phyloP scores from a whole-genome alignment of 2,113 vertebrate genomes.

The Mus musculus region DNA sequence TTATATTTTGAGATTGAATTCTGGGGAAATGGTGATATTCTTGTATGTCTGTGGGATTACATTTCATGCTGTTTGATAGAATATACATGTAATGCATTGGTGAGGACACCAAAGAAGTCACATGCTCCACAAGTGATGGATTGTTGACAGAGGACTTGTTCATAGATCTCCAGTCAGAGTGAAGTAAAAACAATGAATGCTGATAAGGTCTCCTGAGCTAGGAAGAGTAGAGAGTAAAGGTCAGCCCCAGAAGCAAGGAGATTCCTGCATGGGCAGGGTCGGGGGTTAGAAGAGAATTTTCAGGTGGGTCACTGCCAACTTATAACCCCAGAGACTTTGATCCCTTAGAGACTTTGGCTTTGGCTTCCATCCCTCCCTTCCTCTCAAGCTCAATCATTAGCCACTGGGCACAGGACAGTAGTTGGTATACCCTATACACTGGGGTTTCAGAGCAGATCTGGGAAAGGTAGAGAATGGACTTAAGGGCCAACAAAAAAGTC shows the following conservation, averaged over 20 bases:
- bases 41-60: background rate
- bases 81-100: background rate
- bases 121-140: background rate
- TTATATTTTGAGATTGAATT: background rate
- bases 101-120: background rate
- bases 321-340: background rate
- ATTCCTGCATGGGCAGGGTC: background rate
- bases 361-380: background rate
- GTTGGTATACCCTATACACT: background rate
- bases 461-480: background rate
- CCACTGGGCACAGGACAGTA: background rate
- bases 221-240: background rate
- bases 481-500: background rate
- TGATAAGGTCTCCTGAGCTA: background rate
- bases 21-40: background rate
- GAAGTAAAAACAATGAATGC: background rate
- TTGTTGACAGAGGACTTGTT: background rate
- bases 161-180: background rate
- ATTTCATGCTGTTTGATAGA: background rate
- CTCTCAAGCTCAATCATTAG: background rate
- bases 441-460: background rate
- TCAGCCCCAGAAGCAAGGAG: background rate
- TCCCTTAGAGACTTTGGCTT: background rate
- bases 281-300: background rate
- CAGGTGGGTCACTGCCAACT: background rate